Evolutionary conservation across 2,888 invertebrate species (phyloP).

Genomic region (Cepaea hortensis): DNA sequence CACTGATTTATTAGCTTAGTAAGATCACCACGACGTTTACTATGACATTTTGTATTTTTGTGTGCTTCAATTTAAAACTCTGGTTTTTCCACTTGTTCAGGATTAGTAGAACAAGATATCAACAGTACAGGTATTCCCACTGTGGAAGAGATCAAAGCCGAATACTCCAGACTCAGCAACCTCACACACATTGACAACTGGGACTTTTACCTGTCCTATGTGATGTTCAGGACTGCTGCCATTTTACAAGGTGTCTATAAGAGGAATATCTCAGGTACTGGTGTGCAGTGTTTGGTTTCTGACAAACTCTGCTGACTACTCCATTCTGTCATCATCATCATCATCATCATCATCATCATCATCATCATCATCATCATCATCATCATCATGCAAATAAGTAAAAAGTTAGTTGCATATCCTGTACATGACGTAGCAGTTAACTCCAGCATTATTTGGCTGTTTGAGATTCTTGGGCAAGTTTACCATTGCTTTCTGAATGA

Average conservation of each 20-base stretch:
- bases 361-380: too few species aligned
- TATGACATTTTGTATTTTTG: not conserved
- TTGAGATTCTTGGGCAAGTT: too few species aligned
- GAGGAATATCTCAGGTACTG: slow-evolving; percentile 65
- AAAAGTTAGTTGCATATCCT: too few species aligned
- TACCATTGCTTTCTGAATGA: too few species aligned
- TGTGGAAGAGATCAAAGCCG: slow-evolving; percentile 56
- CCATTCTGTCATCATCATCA: not conserved
- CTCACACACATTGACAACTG: slow-evolving; percentile 59
- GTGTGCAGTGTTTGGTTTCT: not conserved
- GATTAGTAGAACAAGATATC: slow-evolving; percentile 53
- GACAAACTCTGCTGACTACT: not conserved
- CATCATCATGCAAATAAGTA: too few species aligned
- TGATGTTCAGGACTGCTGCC: slow-evolving; percentile 72
- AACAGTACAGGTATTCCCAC: slow-evolving; percentile 59
- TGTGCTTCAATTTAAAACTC: not conserved
- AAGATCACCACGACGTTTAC: too few species aligned
- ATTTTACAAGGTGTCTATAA: slow-evolving; percentile 76
- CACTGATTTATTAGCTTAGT: too few species aligned
- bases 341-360: too few species aligned
- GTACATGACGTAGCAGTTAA: too few species aligned
- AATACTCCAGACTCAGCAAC: slow-evolving; percentile 58
- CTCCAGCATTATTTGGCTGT: too few species aligned
- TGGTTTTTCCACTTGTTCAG: slow-evolving; percentile 47
- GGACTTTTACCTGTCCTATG: slow-evolving; percentile 75